Conservation (phyloP, 2,113 vertebrate genomes). For the Bambusicola thoracicus region DNA sequence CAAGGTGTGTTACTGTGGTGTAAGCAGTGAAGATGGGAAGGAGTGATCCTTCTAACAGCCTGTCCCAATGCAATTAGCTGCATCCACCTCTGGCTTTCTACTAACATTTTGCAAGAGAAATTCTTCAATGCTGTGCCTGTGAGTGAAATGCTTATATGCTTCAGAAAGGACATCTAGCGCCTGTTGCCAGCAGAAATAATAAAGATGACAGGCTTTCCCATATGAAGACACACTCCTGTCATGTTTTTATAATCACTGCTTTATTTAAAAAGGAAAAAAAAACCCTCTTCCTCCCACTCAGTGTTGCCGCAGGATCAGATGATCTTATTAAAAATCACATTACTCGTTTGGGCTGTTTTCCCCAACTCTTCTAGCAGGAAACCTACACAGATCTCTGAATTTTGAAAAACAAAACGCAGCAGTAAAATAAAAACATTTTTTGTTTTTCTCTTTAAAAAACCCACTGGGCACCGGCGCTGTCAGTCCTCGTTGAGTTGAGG, state of each 20-base stretch:
- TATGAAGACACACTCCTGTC: not conserved
- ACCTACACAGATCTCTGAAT: not conserved
- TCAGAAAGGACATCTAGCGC: not conserved
- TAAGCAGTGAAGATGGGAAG: not conserved
- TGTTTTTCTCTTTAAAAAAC: not conserved
- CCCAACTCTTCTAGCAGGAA: not conserved
- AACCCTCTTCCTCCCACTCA: not conserved
- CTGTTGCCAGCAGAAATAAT: conserved; percentile 54
- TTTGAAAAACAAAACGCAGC: not conserved
- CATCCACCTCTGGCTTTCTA: not conserved
- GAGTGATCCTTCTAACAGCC: conserved; percentile 3
- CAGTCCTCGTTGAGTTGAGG: not conserved
- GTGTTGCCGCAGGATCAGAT: not conserved
- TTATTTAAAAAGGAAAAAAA: conserved; percentile 55
- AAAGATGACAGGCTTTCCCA: conserved; percentile 29
- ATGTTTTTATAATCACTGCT: conserved; percentile 45
- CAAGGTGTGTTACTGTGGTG: not conserved
- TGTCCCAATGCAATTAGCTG: not conserved
- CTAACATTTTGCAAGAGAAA: not conserved
- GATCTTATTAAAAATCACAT: not conserved
- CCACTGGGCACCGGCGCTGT: not conserved
- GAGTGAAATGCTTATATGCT: not conserved
- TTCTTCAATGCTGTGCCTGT: not conserved
- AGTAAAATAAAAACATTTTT: not conserved
- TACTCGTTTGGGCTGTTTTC: not conserved